Evolutionary conservation across 2,888 invertebrate genomes (phyloP).

Genomic region (Dryocosmus kuriphilus): DNA sequence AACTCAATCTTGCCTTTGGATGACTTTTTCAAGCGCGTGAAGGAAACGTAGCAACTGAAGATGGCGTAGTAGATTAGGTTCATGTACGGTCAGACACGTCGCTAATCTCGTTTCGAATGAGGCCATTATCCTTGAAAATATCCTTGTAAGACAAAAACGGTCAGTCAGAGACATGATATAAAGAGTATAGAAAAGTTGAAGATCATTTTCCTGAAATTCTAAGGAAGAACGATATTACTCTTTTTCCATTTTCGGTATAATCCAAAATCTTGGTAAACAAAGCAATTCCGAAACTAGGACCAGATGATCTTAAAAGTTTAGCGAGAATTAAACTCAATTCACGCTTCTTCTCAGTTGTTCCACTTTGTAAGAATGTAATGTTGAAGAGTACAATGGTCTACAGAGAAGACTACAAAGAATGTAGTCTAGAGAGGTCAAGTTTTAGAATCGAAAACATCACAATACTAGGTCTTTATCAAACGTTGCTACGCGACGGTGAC

Average conservation of each 20-base stretch:
- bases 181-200: not conserved
- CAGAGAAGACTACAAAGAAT: not conserved
- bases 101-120: constrained; percentile 8
- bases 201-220: not conserved
- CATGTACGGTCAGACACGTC: constrained; percentile 4
- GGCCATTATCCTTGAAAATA: constrained; percentile 8
- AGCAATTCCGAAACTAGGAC: no score
- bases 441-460: not conserved
- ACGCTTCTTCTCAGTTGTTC: no score
- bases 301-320: no score
- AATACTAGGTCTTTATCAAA: constrained; percentile 57
- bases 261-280: not conserved
- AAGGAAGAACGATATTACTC: not conserved
- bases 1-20: constrained; percentile 1
- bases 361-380: no score
- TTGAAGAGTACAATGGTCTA: no score
- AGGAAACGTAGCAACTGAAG: not conserved
- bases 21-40: constrained; percentile 1
- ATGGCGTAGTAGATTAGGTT: constrained; percentile 12
- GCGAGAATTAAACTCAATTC: no score
- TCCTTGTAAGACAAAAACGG: constrained; percentile 1
- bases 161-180: not conserved
- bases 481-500: constrained; percentile 64
- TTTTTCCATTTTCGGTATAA: not conserved
- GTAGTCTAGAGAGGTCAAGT: not conserved